A percentile compares a stretch with the other conserved stretches of the same genome.
Evolutionary conservation across 2,888 invertebrate species (phyloP).

Genomic region (Julus scanicus): DNA sequence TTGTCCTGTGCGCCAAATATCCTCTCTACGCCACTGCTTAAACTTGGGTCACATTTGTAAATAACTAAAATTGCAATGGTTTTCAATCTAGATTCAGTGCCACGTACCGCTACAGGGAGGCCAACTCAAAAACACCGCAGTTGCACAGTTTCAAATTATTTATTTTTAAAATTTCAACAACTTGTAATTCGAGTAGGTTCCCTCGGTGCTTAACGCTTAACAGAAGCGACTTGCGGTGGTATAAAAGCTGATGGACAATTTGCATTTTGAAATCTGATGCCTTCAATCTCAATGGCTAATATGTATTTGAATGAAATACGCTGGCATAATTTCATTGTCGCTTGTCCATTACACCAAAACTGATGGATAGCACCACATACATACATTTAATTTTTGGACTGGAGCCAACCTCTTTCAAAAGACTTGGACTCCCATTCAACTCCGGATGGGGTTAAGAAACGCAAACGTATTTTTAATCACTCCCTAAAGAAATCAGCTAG

Average conservation of each 20-base stretch:
- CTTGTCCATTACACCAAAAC: background rate
- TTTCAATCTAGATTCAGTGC: background rate
- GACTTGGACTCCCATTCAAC: slow-evolving; percentile 9
- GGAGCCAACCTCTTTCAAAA: background rate
- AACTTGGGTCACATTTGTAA: no score
- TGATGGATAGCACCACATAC: background rate
- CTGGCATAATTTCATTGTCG: background rate
- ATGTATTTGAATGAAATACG: slow-evolving; percentile 17
- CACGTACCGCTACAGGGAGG: background rate
- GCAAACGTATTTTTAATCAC: background rate
- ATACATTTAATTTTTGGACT: background rate
- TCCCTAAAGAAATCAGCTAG: background rate
- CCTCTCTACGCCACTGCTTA: no score
- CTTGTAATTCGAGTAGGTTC: background rate
- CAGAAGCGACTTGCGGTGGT: background rate
- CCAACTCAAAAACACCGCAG: background rate
- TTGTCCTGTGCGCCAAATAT: no score
- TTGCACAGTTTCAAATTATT: background rate
- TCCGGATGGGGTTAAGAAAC: slow-evolving; percentile 16
- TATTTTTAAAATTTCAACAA: background rate
- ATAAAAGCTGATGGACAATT: no score
- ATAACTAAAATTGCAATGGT: no score
- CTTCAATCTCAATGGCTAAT: background rate
- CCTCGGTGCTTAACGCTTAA: no score
- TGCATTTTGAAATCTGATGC: background rate